Evolutionary conservation across 2,113 vertebrate species (phyloP), one percentile per base, ranked within the genome.

Genomic region (Lasiurus borealis): DNA sequence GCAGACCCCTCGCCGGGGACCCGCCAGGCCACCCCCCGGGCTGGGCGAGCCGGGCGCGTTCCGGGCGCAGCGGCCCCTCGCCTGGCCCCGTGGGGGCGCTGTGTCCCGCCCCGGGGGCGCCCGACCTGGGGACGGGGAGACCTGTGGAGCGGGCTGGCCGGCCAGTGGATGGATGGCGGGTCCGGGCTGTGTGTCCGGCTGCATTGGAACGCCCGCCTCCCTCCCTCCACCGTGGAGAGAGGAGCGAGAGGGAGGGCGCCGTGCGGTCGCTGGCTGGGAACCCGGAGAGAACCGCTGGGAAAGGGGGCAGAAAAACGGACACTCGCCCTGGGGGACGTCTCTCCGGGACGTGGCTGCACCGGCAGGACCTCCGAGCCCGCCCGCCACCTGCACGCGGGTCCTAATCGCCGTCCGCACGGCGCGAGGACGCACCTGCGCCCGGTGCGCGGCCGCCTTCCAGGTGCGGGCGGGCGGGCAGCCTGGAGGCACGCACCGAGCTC

Each of bases 81-180:
- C 50, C 19, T 75, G 13, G 93, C 85, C 96, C 71, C 48, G 44
- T 13, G 96, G 93, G 86, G 97, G 95, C 95, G 97, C 96, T 96
- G 91, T 91, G 88, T 31, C 73, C 73, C 78, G 62, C 78, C 9
- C 44, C 80, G 19, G 34, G 34, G 85, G 80, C 62, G 0, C 44
- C 84, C 54, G 54, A 31, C 48, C 40, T 0, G 8, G 29, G 68
- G 59, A 48, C 16, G 34, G 25, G 46, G 88, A 36, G 88, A 80
- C 94, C 72, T 68, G 95, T 57, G 34, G 85, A 77, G 82, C n/a
- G n/a, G n/a, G n/a, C 10, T 14, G 14, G 16, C 54, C 54, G 1
- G 52, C 18, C 52, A 18, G 18, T 19, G 6, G 52, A 19, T 40
- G 40, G 40, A 40, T 40, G 40, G 40, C 40, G 40, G 84, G 72